These are phyloP conservation scores for Coryphaenoides rupestris DNA, from an alignment of 2,113 vertebrate genomes.

Conservation along the genomic window DNA sequence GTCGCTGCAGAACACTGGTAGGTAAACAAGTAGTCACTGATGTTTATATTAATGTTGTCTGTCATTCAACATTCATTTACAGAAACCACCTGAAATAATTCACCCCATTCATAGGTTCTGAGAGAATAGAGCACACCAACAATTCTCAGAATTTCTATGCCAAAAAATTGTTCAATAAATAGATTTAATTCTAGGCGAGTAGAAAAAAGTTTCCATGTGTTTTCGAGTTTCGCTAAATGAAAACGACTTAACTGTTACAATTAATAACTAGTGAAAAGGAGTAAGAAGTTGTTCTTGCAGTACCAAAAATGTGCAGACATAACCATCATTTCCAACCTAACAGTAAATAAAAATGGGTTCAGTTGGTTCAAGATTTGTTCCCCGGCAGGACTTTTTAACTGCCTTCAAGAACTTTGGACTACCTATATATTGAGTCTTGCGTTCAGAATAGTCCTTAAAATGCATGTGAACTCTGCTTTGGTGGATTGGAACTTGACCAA, in stretches of 20 bases:
- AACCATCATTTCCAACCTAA: too few species aligned
- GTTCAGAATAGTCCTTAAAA: too few species aligned
- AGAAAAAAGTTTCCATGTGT: slow-evolving; percentile 45
- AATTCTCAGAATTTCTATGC: too few species aligned
- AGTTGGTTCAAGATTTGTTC: too few species aligned
- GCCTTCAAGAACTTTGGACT: too few species aligned
- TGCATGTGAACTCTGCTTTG: too few species aligned
- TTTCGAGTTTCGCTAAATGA: slow-evolving; percentile 16
- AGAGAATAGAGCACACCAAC: background rate
- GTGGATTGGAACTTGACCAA: too few species aligned
- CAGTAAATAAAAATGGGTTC: too few species aligned
- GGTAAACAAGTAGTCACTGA: background rate
- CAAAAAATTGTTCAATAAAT: background rate
- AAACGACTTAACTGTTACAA: slow-evolving; percentile 56
- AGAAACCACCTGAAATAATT: background rate
- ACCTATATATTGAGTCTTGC: too few species aligned
- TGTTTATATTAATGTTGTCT: background rate
- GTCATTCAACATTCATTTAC: background rate
- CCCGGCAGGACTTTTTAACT: too few species aligned
- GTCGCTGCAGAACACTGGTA: background rate
- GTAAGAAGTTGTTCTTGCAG: slow-evolving; percentile 29
- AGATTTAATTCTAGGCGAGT: background rate
- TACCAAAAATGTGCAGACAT: background rate
- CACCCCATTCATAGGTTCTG: background rate
- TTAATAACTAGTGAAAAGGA: slow-evolving; percentile 41